phyloP scores from a whole-genome alignment of 2,888 invertebrate genomes.

The Leptopilina drosophilae region DNA sequence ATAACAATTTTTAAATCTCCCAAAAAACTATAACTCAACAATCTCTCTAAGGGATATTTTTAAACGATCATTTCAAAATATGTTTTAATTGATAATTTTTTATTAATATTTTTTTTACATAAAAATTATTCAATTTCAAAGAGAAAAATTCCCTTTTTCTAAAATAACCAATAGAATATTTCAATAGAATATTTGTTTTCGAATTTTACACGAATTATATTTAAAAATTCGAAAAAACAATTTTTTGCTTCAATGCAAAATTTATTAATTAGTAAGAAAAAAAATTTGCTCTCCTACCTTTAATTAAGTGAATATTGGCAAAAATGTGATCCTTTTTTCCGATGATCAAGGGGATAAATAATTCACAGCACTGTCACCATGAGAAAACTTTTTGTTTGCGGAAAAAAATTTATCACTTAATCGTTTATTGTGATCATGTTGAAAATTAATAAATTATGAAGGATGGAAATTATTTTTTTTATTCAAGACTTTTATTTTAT shows the following conservation, averaged over 20 bases:
- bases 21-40: too few species aligned
- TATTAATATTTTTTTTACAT: too few species aligned
- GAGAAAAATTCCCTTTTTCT: too few species aligned
- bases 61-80: too few species aligned
- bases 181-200: too few species aligned
- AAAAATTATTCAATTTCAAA: too few species aligned
- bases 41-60: too few species aligned
- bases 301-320: background rate
- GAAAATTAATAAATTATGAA: background rate
- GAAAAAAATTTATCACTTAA: background rate
- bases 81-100: too few species aligned
- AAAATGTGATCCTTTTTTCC: slow-evolving; percentile 16
- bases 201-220: background rate
- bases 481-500: background rate
- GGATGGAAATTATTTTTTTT: background rate
- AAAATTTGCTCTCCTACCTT: background rate
- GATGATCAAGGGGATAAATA: background rate
- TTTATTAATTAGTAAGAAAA: background rate
- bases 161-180: too few species aligned
- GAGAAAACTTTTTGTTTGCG: background rate
- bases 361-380: slow-evolving; percentile 38
- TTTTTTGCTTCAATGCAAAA: too few species aligned
- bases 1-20: too few species aligned
- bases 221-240: too few species aligned
- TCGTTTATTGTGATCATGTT: slow-evolving; percentile 32